phyloP scores from a whole-genome alignment of 2,797 vertebrate genomes.

The Decapterus maruadsi region DNA sequence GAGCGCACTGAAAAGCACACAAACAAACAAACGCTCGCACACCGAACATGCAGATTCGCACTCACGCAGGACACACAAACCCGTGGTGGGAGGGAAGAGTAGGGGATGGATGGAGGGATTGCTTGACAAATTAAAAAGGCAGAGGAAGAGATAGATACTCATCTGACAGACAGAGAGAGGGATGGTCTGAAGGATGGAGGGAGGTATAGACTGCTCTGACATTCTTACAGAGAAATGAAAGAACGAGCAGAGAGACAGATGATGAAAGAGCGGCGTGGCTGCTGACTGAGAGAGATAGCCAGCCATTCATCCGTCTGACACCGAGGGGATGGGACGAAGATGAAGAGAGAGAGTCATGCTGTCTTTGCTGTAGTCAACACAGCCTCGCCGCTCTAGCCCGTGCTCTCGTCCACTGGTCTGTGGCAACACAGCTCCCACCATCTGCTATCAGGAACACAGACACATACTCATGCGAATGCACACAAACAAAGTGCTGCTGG shows the following conservation, averaged over 20 bases:
- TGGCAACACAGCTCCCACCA: conserved; percentile 71
- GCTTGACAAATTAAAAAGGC: conserved; percentile 17
- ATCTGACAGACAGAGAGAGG: conserved; percentile 67
- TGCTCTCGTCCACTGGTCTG: conserved; percentile 65
- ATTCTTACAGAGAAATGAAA: conserved; percentile 72
- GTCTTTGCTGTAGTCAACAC: conserved; percentile 69
- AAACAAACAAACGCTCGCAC: conserved; percentile 41
- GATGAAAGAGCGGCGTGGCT: conserved; percentile 72
- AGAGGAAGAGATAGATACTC: conserved; percentile 53
- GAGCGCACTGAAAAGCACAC: conserved; percentile 33
- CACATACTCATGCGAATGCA: conserved; percentile 35
- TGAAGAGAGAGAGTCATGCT: conserved; percentile 15
- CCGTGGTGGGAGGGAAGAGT: conserved; percentile 5
- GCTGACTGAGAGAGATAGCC: conserved; percentile 74
- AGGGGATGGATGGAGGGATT: conserved; percentile 29
- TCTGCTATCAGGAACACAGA: conserved; percentile 72
- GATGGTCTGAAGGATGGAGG: conserved; percentile 59
- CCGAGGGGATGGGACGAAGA: conserved; percentile 45
- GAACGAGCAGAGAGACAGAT: conserved; percentile 65
- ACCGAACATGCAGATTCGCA: conserved; percentile 20
- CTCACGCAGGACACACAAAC: conserved; percentile 23
- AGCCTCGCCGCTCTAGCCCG: conserved; percentile 49
- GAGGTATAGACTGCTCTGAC: conserved; percentile 72
- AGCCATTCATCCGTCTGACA: conserved; percentile 73
- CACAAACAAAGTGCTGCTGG: conserved; percentile 65